Evolutionary conservation across 1,140 invertebrate genomes (phyloP), one percentile per base, ranked within the genome.

Genomic region (Ylistrum balloti): DNA sequence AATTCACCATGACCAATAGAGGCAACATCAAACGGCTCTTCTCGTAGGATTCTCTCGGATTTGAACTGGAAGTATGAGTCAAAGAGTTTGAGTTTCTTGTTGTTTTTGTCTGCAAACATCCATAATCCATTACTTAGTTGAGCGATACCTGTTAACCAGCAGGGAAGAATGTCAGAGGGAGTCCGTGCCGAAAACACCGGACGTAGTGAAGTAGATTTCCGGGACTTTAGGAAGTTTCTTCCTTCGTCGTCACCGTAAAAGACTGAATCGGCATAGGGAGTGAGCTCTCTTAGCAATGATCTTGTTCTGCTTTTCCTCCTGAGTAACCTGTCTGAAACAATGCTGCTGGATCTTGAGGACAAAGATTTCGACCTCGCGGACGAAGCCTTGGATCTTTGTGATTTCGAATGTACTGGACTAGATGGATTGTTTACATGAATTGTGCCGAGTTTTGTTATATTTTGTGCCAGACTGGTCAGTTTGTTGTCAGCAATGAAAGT

Each of bases 81-180:
- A 33, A 48, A 92, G 22, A 90, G 32, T 89, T 92, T 92, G 11
- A 92, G 22, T 90, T 92, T 92, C 10, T 33, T 86, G 48, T 92
- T 92, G 33, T 85, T 88, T 87, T 89, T 92, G 56, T 92, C 91
- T 56, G 89, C 86, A 85, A 90, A 90, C 9, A 92, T 32, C 48
- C 89, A 87, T 3, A 85, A 32, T 7, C 88, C 35, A 28, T 48
- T 48, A 33, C 88, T 86, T 13, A 92, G 28, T 13, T 85, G 33
- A 3, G 87, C 33, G 33, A 92, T 89, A 22, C 91, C 91, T 7
- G 91, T 92, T 15, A 92, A 88, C 34, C 38, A 89, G 85, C 91
- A 87, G 20, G 88, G 33, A 22, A 90, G 34, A 28, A 87, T 74
- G 48, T 92, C 91, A 33, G 88, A 90, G 22, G 32, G 45, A 33